phyloP scores from a whole-genome alignment of 2,113 vertebrate species.

The Mobula hypostoma region DNA sequence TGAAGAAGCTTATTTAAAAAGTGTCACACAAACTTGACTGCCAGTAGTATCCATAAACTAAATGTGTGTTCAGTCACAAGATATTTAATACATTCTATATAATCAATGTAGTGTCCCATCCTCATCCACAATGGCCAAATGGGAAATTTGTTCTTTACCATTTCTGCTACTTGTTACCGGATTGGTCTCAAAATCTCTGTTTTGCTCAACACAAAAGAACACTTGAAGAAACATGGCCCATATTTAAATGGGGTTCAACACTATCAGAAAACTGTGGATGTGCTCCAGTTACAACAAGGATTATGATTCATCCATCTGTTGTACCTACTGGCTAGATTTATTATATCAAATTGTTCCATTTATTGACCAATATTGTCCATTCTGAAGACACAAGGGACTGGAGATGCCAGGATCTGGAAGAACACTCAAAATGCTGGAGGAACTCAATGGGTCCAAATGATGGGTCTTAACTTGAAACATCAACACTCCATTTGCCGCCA shows the following conservation, averaged over 20 bases:
- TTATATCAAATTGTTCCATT: neutral
- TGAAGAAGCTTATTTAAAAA: neutral
- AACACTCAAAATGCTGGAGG: no score
- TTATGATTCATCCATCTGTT: neutral
- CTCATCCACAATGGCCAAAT: neutral
- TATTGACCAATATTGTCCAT: neutral
- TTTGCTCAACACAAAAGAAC: neutral
- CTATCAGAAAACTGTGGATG: neutral
- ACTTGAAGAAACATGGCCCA: neutral
- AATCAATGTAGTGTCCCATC: no score
- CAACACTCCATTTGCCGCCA: no score
- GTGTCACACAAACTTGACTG: neutral
- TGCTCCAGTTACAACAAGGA: neutral
- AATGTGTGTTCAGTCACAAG: neutral
- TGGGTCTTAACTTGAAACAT: no score
- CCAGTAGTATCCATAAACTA: neutral
- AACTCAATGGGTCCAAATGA: no score
- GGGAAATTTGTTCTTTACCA: neutral
- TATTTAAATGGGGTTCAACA: neutral
- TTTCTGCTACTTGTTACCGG: neutral
- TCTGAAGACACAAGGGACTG: neutral
- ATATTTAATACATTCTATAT: neutral
- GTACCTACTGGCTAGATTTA: neutral
- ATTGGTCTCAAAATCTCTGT: neutral
- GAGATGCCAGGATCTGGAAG: no score